Evolutionary conservation across 1,140 invertebrate species (phyloP).

Genomic region (Tetranychus urticae): DNA sequence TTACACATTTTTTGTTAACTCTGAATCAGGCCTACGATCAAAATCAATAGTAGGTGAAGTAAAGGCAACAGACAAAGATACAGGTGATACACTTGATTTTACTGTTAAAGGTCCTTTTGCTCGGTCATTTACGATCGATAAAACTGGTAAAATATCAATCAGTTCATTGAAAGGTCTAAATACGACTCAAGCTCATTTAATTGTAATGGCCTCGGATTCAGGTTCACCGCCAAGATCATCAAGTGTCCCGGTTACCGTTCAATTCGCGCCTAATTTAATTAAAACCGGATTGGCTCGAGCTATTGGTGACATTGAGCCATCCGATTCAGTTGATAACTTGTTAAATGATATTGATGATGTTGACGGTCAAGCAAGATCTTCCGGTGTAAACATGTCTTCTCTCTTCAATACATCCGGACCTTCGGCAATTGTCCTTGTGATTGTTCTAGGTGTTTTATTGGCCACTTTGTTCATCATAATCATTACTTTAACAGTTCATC

Average conservation of each 20-base stretch:
- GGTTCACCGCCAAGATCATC: slow-evolving; percentile 40
- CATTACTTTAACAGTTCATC: slow-evolving; percentile 40
- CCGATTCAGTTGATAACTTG: background rate
- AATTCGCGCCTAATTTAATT: slow-evolving; percentile 26
- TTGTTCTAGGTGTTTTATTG: slow-evolving; percentile 42
- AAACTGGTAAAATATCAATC: slow-evolving; percentile 26
- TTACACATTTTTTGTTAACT: slow-evolving; percentile 49
- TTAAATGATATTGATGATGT: background rate
- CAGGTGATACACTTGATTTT: slow-evolving; percentile 12
- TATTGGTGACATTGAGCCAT: slow-evolving; percentile 8
- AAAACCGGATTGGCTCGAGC: slow-evolving; percentile 7
- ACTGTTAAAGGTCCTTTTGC: slow-evolving; percentile 12
- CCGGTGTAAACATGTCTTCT: background rate
- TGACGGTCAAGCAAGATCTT: background rate
- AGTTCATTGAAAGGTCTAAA: slow-evolving; percentile 23
- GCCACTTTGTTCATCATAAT: slow-evolving; percentile 44
- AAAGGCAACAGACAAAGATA: slow-evolving; percentile 13
- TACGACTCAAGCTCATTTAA: slow-evolving; percentile 35
- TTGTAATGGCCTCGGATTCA: slow-evolving; percentile 52
- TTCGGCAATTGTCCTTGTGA: slow-evolving; percentile 30
- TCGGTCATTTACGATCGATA: slow-evolving; percentile 26
- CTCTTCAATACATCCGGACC: slow-evolving; percentile 2
- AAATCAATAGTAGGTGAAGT: slow-evolving; percentile 33
- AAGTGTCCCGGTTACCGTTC: slow-evolving; percentile 47
- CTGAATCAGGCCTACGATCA: slow-evolving; percentile 16